Evolutionary conservation across 2,113 vertebrate species (phyloP).

Genomic region (Phoxinus phoxinus): DNA sequence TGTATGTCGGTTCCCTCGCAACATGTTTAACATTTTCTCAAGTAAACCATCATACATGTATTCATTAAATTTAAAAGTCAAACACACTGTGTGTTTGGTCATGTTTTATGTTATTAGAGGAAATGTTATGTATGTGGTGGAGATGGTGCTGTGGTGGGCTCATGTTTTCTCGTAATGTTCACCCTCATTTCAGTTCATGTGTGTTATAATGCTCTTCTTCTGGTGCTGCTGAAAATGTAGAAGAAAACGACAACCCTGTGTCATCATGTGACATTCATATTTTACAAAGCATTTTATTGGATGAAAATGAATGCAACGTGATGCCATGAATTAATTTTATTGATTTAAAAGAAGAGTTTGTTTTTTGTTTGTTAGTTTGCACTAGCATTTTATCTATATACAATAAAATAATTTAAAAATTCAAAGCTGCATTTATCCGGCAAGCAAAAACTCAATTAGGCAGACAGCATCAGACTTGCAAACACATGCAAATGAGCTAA

Average conservation of each 20-base stretch:
- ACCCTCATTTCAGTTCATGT: neutral
- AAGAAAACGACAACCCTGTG: neutral
- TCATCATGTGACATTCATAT: neutral
- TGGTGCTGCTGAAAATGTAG: conserved; percentile 2
- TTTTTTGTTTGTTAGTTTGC: neutral
- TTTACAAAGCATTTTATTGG: neutral
- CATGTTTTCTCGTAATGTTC: neutral
- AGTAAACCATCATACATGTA: neutral
- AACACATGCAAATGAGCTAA: conserved; percentile 12
- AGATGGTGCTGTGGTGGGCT: conserved; percentile 27
- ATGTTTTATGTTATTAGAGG: neutral
- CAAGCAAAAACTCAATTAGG: neutral
- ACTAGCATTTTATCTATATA: neutral
- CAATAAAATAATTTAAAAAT: no score
- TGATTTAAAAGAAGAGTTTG: neutral
- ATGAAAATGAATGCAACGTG: neutral
- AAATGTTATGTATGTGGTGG: conserved; percentile 21
- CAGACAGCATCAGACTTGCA: neutral
- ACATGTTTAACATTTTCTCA: neutral
- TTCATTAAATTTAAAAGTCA: neutral
- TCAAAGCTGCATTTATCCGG: neutral
- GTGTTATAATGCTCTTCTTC: conserved; percentile 32
- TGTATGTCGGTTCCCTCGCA: neutral
- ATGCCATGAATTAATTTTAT: neutral
- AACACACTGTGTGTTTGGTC: neutral